Evolutionary conservation across 2,113 vertebrate species (phyloP), one percentile per base, ranked within the genome.

Genomic region (Pogonocichla stellata): DNA sequence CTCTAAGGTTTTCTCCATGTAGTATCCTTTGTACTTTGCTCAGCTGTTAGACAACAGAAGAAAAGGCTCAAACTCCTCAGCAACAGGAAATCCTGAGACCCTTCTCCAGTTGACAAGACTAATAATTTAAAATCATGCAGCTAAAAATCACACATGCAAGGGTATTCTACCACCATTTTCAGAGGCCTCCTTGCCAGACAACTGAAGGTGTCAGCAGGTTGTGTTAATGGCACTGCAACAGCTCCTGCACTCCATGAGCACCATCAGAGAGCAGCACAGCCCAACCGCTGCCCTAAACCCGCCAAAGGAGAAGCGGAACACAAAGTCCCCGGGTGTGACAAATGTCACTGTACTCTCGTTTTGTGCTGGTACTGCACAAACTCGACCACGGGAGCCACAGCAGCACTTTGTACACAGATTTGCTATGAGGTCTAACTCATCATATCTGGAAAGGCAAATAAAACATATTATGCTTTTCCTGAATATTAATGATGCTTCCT

Each of bases 331-430:
- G 19, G 69, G 48, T 22, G 8, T 60, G 60, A 60, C 48, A 67
- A 81, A 70, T 9, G 5, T 17, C 38, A 58, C 47, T 13, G n/a
- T 4, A n/a, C 60, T 72, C 40, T 40, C 2, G 0, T 48, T 91
- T 50, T 45, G 31, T 51, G 29, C 14, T 18, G 19, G 7, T 42
- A 23, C 69, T 34, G 40, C 38, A 74, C 28, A 47, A 26, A 47
- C 33, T 17, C 12, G 5, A 48, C 36, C 26, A 38, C 5, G 10
- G 57, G 36, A 81, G 34, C 65, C 54, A 57, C 61, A 38, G 5
- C 0, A 47, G 33, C 4, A 2, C 56, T 51, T n/a, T 5, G 16
- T 9, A 58, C 15, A 45, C 14, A 71, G 43, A 77, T 12, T 6
- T 56, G 73, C 29, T 31, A 10, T 1, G 10, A 47, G 51, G 51